Conservation (phyloP, 1,140 invertebrate genomes). For the Ruditapes philippinarum region DNA sequence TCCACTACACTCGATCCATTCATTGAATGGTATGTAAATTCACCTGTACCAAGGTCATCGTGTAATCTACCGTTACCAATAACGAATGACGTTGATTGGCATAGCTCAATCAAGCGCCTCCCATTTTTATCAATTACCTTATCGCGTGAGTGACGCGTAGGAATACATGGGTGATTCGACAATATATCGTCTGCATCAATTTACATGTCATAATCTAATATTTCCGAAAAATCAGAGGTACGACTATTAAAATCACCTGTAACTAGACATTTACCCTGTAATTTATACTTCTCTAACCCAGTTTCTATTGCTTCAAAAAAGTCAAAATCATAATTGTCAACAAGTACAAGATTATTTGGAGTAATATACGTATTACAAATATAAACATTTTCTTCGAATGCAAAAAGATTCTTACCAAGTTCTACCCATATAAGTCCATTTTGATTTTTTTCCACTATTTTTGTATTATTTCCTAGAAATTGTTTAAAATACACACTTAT, state of each 20-base stretch:
- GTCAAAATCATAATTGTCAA: slow-evolving; percentile 7
- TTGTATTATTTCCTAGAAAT: background rate
- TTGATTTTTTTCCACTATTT: slow-evolving; percentile 14
- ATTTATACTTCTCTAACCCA: slow-evolving; percentile 23
- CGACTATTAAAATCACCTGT: slow-evolving; percentile 28
- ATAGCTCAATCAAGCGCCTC: slow-evolving; percentile 25
- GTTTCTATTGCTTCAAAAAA: slow-evolving; percentile 30
- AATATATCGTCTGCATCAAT: slow-evolving; percentile 13
- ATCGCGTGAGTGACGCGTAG: background rate
- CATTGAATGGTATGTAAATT: no score
- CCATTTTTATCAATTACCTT: slow-evolving; percentile 16
- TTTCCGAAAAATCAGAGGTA: background rate
- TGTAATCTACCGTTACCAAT: no score
- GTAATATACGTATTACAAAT: slow-evolving; percentile 25
- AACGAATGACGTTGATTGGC: no score
- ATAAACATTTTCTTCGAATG: background rate
- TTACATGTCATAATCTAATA: background rate
- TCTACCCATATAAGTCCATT: slow-evolving; percentile 18
- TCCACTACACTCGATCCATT: background rate
- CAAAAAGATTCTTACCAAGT: slow-evolving; percentile 12
- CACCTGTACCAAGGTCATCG: no score
- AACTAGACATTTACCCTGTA: background rate
- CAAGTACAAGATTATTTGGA: background rate
- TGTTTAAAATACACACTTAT: slow-evolving; percentile 12
- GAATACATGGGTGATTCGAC: background rate